A percentile compares a stretch with the other conserved stretches of the same genome.
These are phyloP conservation scores for Sipha flava DNA, from an alignment of 1,140 invertebrate genomes.

Conservation along the genomic window DNA sequence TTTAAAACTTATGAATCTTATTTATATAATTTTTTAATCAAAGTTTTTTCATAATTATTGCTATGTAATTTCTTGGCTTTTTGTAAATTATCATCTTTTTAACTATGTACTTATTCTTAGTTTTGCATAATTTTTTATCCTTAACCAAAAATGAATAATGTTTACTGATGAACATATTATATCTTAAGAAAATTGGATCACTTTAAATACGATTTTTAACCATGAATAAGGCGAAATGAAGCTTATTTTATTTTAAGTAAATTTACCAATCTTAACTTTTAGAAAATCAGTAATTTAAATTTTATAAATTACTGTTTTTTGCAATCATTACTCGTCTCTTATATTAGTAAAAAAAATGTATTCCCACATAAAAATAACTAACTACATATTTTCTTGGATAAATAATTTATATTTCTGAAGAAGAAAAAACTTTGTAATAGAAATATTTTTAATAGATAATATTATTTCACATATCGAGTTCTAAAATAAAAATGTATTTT, in stretches of 20 bases:
- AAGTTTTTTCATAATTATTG: background rate
- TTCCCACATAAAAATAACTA: too few species aligned
- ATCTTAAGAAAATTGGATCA: background rate
- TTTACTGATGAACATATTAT: background rate
- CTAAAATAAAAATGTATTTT: too few species aligned
- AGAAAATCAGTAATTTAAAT: background rate
- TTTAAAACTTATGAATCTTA: too few species aligned
- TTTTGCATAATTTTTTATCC: background rate
- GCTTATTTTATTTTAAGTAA: background rate
- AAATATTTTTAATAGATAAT: too few species aligned
- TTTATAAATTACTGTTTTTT: background rate
- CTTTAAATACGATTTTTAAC: background rate
- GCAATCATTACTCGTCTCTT: too few species aligned
- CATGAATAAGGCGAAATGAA: background rate
- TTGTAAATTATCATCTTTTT: background rate
- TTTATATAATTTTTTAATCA: background rate
- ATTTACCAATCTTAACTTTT: background rate
- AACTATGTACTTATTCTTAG: background rate
- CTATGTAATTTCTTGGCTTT: background rate
- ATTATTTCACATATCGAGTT: too few species aligned
- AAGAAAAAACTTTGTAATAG: too few species aligned
- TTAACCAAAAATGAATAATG: background rate
- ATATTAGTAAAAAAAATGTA: too few species aligned
- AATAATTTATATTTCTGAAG: too few species aligned
- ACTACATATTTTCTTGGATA: too few species aligned